Percentiles rank a stretch among this genome's conserved stretches.
Conservation (phyloP, 2,113 vertebrate genomes). For the Leptobrachium ailaonicum region DNA sequence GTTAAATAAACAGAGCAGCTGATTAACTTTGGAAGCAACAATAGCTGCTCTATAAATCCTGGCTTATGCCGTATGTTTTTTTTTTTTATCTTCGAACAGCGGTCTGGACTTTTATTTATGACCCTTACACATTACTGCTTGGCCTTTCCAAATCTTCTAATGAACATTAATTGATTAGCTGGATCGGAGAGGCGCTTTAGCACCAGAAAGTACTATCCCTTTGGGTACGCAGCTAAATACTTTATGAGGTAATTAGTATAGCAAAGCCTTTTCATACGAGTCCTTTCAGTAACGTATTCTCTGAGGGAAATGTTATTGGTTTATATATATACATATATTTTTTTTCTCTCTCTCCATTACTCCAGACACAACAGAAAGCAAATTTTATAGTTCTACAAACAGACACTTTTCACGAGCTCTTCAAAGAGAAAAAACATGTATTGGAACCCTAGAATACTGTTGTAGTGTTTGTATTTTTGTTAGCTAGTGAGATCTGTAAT, state of each 20-base stretch:
- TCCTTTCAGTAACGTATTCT: constrained; percentile 81
- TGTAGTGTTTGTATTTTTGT: no score
- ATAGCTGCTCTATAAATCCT: constrained; percentile 38
- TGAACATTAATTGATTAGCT: constrained; percentile 97
- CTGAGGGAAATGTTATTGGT: constrained; percentile 69
- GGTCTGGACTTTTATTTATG: constrained; percentile 65
- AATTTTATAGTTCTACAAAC: constrained; percentile 35
- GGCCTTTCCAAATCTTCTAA: constrained; percentile 75
- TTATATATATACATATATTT: constrained; percentile 62
- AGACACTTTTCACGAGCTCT: no score
- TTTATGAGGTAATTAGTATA: constrained; percentile 94
- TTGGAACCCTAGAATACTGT: no score
- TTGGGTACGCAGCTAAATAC: constrained; percentile 87
- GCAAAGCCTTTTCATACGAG: constrained; percentile 83
- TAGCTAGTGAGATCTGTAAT: no score
- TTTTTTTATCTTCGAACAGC: constrained; percentile 49
- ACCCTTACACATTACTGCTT: constrained; percentile 63
- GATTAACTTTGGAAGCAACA: constrained; percentile 38
- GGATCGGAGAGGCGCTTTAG: constrained; percentile 80
- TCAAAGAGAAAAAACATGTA: no score
- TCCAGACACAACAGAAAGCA: constrained; percentile 62
- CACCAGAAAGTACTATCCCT: constrained; percentile 83
- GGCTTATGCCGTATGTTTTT: constrained; percentile 59
- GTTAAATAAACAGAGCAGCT: constrained; percentile 28
- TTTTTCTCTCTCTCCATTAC: constrained; percentile 34